Evolutionary conservation across 2,888 invertebrate genomes (phyloP), one percentile per base, ranked within the genome.

Genomic region (Invenusta paracnida): DNA sequence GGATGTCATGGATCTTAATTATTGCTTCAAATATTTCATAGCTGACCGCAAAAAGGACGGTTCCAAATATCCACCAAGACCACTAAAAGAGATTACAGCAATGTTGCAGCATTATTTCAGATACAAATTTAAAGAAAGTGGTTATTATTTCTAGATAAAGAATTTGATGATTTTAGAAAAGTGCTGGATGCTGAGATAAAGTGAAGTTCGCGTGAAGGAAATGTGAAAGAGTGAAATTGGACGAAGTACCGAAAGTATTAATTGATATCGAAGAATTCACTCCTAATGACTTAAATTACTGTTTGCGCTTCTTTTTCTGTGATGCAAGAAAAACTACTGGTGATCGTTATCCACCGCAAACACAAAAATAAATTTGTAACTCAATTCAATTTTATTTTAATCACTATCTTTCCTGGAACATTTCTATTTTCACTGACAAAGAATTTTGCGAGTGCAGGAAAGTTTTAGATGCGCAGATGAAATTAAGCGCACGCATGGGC

Each of bases 331-430:
- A 82, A 82, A 30, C 29, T 13, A 82, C 29, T 82, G 31, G 27
- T 30, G 30, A 82, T 29, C 82, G 82, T 30, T 82, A 82, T 82
- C 82, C 82, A 82, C 82, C 82, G 17, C 82, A 82, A 30, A 82
- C 82, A 82, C 82, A 30, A 82, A 82, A 82, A 82, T 27, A 82
- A 30, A 29, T 82, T 5, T 82, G 29, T 82, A 82, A 29, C 31
- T 29, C 30, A 82, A 82, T 82, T 30, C 82, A 82, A 82, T 82
- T 30, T 82, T 82, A 30, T 30, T 82, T 82, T 11, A 27, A 82
- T 29, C 17, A 82, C 82, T 30, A 29, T 30, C 31, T 82, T 29
- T 29, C 29, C 27, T 30, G 82, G 31, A 82, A 82, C 31, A 82
- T 82, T 30, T 82, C 82, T 30, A 82, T 82, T 82, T 82, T 82